A percentile compares a stretch with the other conserved stretches of the same genome.
Conservation (phyloP, 35 echinoderm and acorn worm genomes). For the Holothuria glaberrima region DNA sequence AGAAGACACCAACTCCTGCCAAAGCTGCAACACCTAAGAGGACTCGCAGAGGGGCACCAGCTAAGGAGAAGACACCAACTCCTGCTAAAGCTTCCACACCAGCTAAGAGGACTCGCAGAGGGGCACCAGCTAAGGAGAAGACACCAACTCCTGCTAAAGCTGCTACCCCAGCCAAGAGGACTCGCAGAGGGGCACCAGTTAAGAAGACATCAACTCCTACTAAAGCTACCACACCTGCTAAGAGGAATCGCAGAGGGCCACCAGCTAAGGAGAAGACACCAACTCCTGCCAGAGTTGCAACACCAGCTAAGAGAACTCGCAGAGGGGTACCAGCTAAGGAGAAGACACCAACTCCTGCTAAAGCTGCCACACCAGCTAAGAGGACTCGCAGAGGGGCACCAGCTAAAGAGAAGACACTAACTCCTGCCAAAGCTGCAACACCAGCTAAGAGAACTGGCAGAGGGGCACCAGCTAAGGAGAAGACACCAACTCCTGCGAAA, state of each 20-base stretch:
- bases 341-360: too few species aligned
- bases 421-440: constrained; percentile 56
- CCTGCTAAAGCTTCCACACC: constrained; percentile 47
- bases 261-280: too few species aligned
- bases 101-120: constrained; percentile 21
- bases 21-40: constrained; percentile 39
- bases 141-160: neutral
- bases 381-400: too few species aligned
- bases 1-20: constrained; percentile 33
- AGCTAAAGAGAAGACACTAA: too few species aligned
- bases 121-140: constrained; percentile 13
- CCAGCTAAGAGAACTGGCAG: constrained; percentile 17
- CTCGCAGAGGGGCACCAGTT: neutral
- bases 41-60: constrained; percentile 7
- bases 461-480: neutral
- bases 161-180: neutral
- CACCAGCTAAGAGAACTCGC: too few species aligned
- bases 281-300: too few species aligned
- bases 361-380: too few species aligned
- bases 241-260: neutral
- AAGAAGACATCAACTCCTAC: too few species aligned
- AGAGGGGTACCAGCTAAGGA: too few species aligned
- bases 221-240: neutral
- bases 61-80: neutral
- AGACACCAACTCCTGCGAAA: constrained; percentile 28